Evolutionary conservation across 1,140 invertebrate species (phyloP).

Genomic region (Trinorchestia longiramus): DNA sequence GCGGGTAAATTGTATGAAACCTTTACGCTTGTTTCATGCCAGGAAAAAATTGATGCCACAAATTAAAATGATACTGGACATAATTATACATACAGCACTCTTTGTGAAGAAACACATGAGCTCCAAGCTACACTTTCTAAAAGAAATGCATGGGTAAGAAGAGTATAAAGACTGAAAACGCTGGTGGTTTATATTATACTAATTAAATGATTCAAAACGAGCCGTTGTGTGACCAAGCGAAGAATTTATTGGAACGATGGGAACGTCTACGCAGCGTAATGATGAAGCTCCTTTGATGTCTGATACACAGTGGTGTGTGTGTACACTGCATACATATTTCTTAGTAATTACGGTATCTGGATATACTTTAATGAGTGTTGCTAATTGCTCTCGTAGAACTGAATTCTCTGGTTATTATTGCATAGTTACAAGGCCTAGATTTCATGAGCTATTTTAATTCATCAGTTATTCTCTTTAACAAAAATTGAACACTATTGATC

Average conservation of each 20-base stretch:
- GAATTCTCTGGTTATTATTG: background rate
- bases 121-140: background rate
- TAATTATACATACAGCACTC: background rate
- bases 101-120: background rate
- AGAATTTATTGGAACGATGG: background rate
- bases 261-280: background rate
- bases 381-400: background rate
- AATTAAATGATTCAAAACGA: background rate
- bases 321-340: background rate
- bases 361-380: background rate
- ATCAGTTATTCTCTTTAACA: background rate
- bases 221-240: background rate
- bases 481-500: background rate
- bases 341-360: background rate
- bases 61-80: background rate
- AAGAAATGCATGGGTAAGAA: background rate
- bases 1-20: background rate
- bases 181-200: background rate
- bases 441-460: background rate
- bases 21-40: background rate
- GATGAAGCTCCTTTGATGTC: background rate
- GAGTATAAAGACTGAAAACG: background rate
- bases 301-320: background rate
- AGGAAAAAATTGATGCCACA: background rate
- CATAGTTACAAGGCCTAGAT: background rate